phyloP scores from a whole-genome alignment of 2,113 vertebrate species.

The Danio rerio region GRCz12tu NC_133186.1:8181501-8182000 shows the following conservation, averaged over 20 bases:
- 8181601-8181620: not conserved
- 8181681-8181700: slow-evolving; percentile 24
- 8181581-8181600: not conserved
- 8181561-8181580: not conserved
- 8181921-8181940: not conserved
- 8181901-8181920: slow-evolving; percentile 6
- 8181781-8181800: slow-evolving; percentile 13
- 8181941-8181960: not conserved
- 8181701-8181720: slow-evolving; percentile 11
- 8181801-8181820: slow-evolving; percentile 21
- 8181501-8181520: not conserved
- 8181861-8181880: not conserved
- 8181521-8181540: not conserved
- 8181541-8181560: not conserved
- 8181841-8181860: slow-evolving; percentile 12
- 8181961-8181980: not conserved
- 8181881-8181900: slow-evolving; percentile 14
- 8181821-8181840: not conserved
- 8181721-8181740: not conserved
- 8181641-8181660: not conserved
- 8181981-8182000: not conserved
- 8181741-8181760: not conserved
- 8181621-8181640: not conserved
- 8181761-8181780: not conserved
- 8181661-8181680: slow-evolving; percentile 4